A percentile compares a stretch with the other conserved stretches of the same genome.
Conservation (phyloP, 2,113 vertebrate genomes). For the Plecturocebus donacophilus region DNA sequence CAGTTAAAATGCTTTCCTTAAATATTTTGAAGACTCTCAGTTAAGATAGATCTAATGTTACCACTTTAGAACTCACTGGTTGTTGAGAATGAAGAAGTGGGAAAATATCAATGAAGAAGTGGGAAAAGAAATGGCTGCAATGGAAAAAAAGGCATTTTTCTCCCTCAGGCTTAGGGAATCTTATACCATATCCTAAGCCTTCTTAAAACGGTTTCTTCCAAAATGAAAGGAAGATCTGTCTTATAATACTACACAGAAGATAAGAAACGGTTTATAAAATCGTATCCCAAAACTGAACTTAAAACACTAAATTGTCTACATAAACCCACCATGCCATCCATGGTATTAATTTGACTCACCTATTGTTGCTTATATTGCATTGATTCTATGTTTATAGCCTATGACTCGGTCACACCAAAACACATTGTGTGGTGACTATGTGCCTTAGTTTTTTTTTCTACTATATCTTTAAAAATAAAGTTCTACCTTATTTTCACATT, state of each 20-base stretch:
- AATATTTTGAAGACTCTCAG: constrained; percentile 27
- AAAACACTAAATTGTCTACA: not conserved
- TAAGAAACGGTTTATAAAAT: not conserved
- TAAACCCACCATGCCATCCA: not conserved
- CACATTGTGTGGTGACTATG: not conserved
- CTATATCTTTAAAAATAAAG: not conserved
- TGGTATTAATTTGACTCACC: not conserved
- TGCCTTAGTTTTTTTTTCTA: not conserved
- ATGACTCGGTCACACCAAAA: not conserved
- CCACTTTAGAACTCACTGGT: not conserved
- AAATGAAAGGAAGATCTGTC: not conserved
- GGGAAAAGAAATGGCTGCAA: not conserved
- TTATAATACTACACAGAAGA: not conserved
- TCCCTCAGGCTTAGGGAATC: not conserved
- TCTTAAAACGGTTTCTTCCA: not conserved
- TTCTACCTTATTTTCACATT: accelerated
- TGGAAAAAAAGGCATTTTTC: not conserved
- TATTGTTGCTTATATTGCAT: not conserved
- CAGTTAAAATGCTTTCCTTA: constrained; percentile 48
- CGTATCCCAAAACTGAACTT: not conserved
- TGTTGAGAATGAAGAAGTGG: not conserved
- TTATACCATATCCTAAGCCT: not conserved
- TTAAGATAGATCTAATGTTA: not conserved
- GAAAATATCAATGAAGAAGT: not conserved
- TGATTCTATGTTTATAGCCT: not conserved